Evolutionary conservation across 2,888 invertebrate species (phyloP).

Genomic region (Seira sanloemensis): DNA sequence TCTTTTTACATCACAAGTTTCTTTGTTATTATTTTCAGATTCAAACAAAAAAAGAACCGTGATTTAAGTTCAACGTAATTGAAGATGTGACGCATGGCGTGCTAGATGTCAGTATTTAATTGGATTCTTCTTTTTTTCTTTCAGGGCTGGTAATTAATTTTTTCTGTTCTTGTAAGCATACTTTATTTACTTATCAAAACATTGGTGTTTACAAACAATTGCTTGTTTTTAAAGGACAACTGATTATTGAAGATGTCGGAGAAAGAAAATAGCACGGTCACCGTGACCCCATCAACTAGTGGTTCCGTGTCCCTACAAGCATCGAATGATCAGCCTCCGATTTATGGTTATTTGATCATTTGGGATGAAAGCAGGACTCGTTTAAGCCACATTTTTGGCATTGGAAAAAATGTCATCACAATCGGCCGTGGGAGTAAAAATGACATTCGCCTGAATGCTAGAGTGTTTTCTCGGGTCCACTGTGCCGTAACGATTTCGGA

Average conservation of each 20-base stretch:
- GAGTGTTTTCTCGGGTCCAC: slow-evolving; percentile 37
- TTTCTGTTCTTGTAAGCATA: too few relatives aligned
- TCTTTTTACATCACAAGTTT: too few relatives aligned
- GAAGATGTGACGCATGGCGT: too few relatives aligned
- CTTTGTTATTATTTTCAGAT: too few relatives aligned
- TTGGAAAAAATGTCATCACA: slow-evolving; percentile 14
- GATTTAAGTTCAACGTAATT: too few relatives aligned
- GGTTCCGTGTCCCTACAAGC: neutral
- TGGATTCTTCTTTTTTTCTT: too few relatives aligned
- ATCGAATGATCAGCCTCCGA: neutral
- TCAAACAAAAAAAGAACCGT: too few relatives aligned
- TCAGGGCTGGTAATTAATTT: too few relatives aligned
- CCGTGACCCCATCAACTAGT: neutral
- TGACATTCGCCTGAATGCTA: slow-evolving; percentile 39
- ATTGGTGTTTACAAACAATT: too few relatives aligned
- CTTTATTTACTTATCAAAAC: too few relatives aligned
- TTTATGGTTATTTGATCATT: slow-evolving; percentile 20
- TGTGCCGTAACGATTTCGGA: slow-evolving; percentile 13
- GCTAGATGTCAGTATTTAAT: too few relatives aligned
- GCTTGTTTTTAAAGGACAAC: too few relatives aligned
- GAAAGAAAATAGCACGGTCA: neutral
- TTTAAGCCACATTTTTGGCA: slow-evolving; percentile 11
- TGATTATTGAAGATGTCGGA: neutral
- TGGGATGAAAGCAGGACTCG: neutral
- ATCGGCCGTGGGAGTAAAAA: slow-evolving; percentile 37